A percentile compares a stretch with the other conserved stretches of the same genome.
Conservation (phyloP, 2,113 vertebrate species). For the Ascaphus truei region DNA sequence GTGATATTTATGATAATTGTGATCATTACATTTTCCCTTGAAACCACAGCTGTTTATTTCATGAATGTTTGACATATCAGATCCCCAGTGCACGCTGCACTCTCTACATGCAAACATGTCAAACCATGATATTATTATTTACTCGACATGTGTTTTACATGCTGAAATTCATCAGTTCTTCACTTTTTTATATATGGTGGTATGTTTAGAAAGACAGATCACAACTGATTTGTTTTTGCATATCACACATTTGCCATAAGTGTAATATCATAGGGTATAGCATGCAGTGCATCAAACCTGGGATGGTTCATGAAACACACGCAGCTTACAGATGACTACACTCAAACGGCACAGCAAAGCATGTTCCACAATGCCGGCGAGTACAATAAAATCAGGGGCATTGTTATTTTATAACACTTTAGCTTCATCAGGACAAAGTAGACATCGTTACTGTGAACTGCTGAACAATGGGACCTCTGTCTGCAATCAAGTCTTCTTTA, state of each 20-base stretch:
- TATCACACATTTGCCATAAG: background rate
- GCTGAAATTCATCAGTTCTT: background rate
- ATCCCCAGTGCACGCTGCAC: no score
- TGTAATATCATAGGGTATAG: no score
- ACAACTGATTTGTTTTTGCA: background rate
- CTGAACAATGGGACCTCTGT: background rate
- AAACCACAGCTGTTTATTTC: no score
- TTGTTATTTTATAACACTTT: background rate
- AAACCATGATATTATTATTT: no score
- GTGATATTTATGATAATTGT: no score
- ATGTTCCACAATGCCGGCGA: background rate
- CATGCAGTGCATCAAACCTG: background rate
- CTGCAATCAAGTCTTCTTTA: conserved; percentile 2
- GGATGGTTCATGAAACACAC: background rate
- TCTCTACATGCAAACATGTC: no score
- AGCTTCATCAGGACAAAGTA: background rate
- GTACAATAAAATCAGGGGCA: background rate
- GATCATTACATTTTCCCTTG: no score
- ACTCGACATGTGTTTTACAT: no score
- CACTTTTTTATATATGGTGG: background rate
- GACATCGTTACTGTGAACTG: background rate
- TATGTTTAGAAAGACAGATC: background rate
- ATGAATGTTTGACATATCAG: no score
- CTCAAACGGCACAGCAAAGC: background rate
- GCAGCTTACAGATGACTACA: background rate